A percentile compares a stretch with the other conserved stretches of the same genome.
These are phyloP conservation scores for Metopia argyrocephala DNA, from an alignment of 2,888 invertebrate genomes.

Conservation along the genomic window DNA sequence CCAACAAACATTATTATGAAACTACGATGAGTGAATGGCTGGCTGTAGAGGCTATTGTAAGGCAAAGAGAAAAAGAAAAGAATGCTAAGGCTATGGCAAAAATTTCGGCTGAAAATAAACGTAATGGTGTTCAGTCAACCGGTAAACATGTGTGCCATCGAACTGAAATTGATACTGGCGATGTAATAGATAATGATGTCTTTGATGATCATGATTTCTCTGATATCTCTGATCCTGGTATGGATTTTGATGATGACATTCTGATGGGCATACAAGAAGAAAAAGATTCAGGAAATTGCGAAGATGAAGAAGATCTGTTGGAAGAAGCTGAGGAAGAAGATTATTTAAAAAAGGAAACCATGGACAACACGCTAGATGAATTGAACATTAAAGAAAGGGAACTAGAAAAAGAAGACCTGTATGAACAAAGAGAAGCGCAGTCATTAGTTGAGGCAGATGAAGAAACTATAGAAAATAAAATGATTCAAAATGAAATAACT, in stretches of 20 bases:
- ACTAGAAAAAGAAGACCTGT: constrained; percentile 26
- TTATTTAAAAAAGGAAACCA: constrained; percentile 67
- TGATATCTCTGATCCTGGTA: constrained; percentile 80
- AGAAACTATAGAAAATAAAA: constrained; percentile 15
- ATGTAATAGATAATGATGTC: constrained; percentile 80
- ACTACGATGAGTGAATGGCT: constrained; percentile 97
- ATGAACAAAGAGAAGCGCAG: constrained; percentile 54
- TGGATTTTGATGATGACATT: constrained; percentile 70
- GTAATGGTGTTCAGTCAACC: constrained; percentile 59
- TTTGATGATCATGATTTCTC: constrained; percentile 79
- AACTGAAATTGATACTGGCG: constrained; percentile 80
- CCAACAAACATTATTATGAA: constrained; percentile 88
- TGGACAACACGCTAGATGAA: constrained; percentile 15
- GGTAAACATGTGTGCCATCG: constrained; percentile 57
- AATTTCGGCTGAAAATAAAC: constrained; percentile 77
- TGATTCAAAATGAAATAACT: constrained; percentile 28
- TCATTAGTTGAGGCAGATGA: constrained; percentile 56
- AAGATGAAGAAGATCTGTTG: constrained; percentile 46
- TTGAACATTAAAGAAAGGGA: neutral
- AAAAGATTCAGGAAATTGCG: constrained; percentile 65
- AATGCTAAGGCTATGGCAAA: constrained; percentile 91
- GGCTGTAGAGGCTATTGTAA: constrained; percentile 94
- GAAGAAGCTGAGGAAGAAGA: constrained; percentile 60
- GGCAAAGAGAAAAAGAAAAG: constrained; percentile 88
- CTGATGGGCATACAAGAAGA: constrained; percentile 51